Conservation (phyloP, 2,888 invertebrate species). For the Pterostichus madidus region DNA sequence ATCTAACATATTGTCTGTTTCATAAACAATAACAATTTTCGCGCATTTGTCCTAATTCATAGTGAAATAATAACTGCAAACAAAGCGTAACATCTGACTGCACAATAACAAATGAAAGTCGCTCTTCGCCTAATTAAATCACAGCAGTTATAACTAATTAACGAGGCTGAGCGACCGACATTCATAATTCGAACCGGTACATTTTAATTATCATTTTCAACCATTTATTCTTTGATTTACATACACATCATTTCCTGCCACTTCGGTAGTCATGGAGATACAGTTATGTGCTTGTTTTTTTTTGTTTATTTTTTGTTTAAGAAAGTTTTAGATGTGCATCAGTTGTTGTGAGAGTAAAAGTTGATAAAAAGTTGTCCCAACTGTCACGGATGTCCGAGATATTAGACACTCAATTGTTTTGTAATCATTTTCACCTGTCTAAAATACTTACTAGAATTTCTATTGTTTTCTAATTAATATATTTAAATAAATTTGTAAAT, state of each 20-base stretch:
- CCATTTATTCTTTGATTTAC: conserved; percentile 20
- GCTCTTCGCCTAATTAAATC: conserved; percentile 19
- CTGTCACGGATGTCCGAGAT: no score
- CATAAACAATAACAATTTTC: not conserved
- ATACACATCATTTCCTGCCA: conserved; percentile 31
- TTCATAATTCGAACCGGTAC: conserved; percentile 31
- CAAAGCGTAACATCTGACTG: conserved; percentile 1
- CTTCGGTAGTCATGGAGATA: not conserved
- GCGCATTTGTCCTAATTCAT: not conserved
- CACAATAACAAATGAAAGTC: conserved; percentile 31
- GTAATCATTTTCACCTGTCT: no score
- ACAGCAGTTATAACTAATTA: conserved; percentile 39
- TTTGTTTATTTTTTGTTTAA: conserved; percentile 28
- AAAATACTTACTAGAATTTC: not conserved
- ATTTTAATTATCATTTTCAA: conserved; percentile 42
- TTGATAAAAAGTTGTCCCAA: not conserved
- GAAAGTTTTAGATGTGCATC: conserved; percentile 12
- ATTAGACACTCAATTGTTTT: no score
- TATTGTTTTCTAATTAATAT: not conserved
- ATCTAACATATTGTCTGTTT: no score
- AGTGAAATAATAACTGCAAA: not conserved
- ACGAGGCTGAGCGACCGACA: conserved; percentile 34
- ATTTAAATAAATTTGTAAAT: conserved; percentile 8
- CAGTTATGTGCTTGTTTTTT: conserved; percentile 28
- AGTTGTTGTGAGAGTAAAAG: conserved; percentile 37